phyloP scores from a whole-genome alignment of 2,797 vertebrate species.

The Ctenochaetus hawaiiensis region DNA sequence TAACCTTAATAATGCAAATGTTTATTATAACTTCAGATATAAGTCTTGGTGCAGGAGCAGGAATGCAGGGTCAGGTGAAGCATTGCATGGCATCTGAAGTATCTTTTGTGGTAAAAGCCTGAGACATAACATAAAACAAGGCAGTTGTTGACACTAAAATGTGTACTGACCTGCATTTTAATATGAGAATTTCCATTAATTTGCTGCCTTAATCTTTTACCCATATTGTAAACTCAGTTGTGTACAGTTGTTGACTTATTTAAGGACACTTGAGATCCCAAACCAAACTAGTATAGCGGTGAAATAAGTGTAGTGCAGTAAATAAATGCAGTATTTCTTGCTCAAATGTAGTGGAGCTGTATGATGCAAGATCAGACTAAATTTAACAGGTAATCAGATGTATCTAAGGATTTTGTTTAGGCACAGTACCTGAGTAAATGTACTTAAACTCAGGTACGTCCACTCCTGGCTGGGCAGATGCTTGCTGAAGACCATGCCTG shows the following conservation, averaged over 20 bases:
- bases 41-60: conserved; percentile 6
- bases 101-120: not conserved
- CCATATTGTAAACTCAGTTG: not conserved
- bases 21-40: conserved; percentile 5
- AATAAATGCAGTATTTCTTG: not conserved
- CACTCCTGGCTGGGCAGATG: not conserved
- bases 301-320: not conserved
- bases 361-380: not conserved
- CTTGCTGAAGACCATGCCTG: not conserved
- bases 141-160: not conserved
- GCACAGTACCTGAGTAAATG: not conserved
- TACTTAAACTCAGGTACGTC: not conserved
- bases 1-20: not conserved
- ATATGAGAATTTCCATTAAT: not conserved
- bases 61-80: conserved; percentile 18
- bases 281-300: too few species aligned
- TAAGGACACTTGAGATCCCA: not conserved
- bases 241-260: not conserved
- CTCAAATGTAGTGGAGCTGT: not conserved
- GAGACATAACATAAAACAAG: not conserved
- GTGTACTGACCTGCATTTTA: not conserved
- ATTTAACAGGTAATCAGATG: not conserved
- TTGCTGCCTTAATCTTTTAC: not conserved
- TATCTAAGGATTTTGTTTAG: too few species aligned
- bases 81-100: not conserved